phyloP scores from a whole-genome alignment of 2,888 invertebrate genomes.

The Carterocephalus palaemon region DNA sequence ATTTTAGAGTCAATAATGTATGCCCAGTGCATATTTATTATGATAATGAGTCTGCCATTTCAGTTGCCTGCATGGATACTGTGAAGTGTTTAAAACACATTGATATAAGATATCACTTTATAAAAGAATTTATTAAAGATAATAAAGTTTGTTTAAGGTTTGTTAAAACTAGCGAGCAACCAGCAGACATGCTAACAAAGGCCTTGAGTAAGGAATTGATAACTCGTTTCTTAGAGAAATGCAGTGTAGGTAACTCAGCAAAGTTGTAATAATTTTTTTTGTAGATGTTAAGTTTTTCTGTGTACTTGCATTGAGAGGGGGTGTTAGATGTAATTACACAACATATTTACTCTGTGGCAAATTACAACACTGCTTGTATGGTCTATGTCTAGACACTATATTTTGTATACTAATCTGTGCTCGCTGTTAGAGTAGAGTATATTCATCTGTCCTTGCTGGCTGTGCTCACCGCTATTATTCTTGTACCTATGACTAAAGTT shows the following conservation, averaged over 20 bases:
- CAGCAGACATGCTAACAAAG: constrained; percentile 27
- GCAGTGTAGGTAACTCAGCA: too few species aligned
- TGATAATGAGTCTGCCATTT: constrained; percentile 26
- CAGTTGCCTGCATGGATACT: constrained; percentile 10
- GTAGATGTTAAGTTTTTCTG: neutral
- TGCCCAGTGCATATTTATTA: constrained; percentile 19
- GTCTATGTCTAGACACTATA: too few species aligned
- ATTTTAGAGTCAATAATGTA: constrained; percentile 19
- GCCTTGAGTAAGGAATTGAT: constrained; percentile 16
- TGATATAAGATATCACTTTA: constrained; percentile 23
- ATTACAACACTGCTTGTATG: neutral
- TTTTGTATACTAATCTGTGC: too few species aligned
- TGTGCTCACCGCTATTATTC: too few species aligned
- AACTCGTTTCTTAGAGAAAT: constrained; percentile 1
- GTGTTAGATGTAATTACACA: neutral
- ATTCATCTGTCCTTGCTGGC: too few species aligned
- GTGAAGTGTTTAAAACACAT: constrained; percentile 23
- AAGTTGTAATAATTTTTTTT: neutral
- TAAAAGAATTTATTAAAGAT: constrained; percentile 24
- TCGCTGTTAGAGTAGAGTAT: too few species aligned
- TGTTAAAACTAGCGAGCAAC: constrained; percentile 24
- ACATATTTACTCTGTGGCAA: neutral
- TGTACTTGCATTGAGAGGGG: neutral
- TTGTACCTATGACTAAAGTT: too few species aligned
- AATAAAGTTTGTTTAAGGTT: constrained; percentile 23